Evolutionary conservation across 2,113 vertebrate genomes (phyloP), one percentile per base, ranked within the genome.

Genomic region (Pomatostomus ruficeps): DNA sequence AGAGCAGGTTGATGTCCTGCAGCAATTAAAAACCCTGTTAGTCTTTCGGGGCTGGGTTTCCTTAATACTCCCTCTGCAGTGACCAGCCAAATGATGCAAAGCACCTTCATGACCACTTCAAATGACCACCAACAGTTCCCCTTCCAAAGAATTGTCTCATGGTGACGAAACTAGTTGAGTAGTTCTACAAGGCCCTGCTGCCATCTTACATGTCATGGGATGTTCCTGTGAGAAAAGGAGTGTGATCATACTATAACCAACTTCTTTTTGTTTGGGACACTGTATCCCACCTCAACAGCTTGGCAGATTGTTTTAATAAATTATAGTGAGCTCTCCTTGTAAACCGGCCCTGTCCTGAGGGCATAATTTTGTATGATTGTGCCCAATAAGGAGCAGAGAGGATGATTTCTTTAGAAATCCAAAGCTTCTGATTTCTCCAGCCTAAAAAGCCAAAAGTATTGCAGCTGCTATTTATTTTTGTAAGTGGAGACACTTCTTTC

Each of bases 381-480:
- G 67, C 35, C 57, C 36, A 76, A 8, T 54, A 54, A 78, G 18
- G 35, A 65, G 48, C 36, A 66, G 51, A 74, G 90, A 90, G 4
- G 63, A 38, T 87, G 72, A 86, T 74, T 84, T 80, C 86, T 65
- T 79, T 91, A 81, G 62, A 58, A 88, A 95, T 38, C 24, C 17
- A 93, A 83, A 91, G 40, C 33, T 75, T 88, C 31, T 88, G 48
- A 85, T 87, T 73, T 95, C 35, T 35, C 62, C 91, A 92, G 12
- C 79, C 12, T 88, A 91, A 90, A 93, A 95, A 92, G 72, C n/a
- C 40, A 52, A 46, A 92, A 92, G 85, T 80, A 85, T 72, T 94
- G 61, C 63, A 96, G 40, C 10, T 71, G 54, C 81, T 96, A n/a
- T 85, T 94, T 86, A 52, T 94, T 95, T 94, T 91, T 80, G 43